A percentile compares a stretch with the other conserved stretches of the same genome.
Conservation (phyloP, 2,797 vertebrate species). For the Neopelma chrysocephalum region DNA sequence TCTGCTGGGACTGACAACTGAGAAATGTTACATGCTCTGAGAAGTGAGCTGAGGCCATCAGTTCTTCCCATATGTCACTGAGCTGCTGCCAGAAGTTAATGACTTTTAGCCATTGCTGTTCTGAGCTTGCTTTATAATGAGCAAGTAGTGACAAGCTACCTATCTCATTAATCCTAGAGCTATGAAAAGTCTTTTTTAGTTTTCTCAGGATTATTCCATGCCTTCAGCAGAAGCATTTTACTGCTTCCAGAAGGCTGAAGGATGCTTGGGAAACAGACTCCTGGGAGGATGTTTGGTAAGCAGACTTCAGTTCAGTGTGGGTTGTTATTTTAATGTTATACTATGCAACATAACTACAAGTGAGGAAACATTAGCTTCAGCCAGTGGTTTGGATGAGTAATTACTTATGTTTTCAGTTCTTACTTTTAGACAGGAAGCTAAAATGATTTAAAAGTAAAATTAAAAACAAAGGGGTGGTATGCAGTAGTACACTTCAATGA, state of each 20-base stretch:
- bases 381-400: background rate
- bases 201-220: background rate
- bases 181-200: background rate
- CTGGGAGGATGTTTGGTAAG: background rate
- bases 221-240: background rate
- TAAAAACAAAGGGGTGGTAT: background rate
- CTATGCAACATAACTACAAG: background rate
- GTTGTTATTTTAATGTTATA: background rate
- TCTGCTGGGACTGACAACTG: background rate
- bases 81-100: constrained; percentile 17
- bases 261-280: background rate
- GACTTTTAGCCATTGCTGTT: background rate
- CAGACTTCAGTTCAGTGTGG: background rate
- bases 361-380: background rate
- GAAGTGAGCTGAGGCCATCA: background rate
- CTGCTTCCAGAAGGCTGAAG: background rate
- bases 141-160: background rate
- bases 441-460: background rate
- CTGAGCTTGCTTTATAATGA: background rate
- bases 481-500: background rate
- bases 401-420: background rate
- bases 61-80: background rate
- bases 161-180: background rate
- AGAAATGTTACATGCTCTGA: background rate
- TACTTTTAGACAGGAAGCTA: background rate